These are phyloP conservation scores for Brachionus rotundiformis DNA, from an alignment of 1,140 invertebrate genomes.

Conservation along the genomic window DNA sequence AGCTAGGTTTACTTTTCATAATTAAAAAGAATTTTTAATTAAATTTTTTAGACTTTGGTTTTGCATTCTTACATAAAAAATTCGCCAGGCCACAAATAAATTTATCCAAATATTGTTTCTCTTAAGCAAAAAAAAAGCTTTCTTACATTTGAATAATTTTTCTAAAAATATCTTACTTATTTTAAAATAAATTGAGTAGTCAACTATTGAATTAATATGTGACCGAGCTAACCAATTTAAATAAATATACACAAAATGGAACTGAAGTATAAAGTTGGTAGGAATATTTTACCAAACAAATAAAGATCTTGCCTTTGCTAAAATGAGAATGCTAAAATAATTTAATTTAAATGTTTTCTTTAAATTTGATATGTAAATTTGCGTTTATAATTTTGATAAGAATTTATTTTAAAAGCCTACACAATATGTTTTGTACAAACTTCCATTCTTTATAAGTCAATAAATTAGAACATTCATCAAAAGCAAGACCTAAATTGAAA, in stretches of 20 bases:
- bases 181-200: too few relatives aligned
- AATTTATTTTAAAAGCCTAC: slow-evolving; percentile 3
- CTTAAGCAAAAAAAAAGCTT: not conserved
- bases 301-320: not conserved
- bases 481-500: not conserved
- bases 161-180: too few relatives aligned
- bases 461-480: slow-evolving; percentile 2
- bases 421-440: not conserved
- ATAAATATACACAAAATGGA: too few relatives aligned
- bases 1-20: not conserved
- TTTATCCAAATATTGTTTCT: not conserved
- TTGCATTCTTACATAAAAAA: not conserved
- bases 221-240: too few relatives aligned
- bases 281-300: slow-evolving; percentile 10
- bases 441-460: not conserved
- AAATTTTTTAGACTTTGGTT: not conserved
- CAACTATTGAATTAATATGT: too few relatives aligned
- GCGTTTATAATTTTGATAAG: not conserved
- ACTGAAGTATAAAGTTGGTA: too few relatives aligned
- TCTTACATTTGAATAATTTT: not conserved
- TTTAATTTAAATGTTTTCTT: slow-evolving; percentile 1
- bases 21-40: not conserved
- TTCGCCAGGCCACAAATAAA: not conserved
- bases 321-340: not conserved
- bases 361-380: slow-evolving; percentile 7